A percentile compares a stretch with the other conserved stretches of the same genome.
These are phyloP conservation scores for Proteles cristata DNA, from an alignment of 2,113 vertebrate species.

Conservation along the genomic window DNA sequence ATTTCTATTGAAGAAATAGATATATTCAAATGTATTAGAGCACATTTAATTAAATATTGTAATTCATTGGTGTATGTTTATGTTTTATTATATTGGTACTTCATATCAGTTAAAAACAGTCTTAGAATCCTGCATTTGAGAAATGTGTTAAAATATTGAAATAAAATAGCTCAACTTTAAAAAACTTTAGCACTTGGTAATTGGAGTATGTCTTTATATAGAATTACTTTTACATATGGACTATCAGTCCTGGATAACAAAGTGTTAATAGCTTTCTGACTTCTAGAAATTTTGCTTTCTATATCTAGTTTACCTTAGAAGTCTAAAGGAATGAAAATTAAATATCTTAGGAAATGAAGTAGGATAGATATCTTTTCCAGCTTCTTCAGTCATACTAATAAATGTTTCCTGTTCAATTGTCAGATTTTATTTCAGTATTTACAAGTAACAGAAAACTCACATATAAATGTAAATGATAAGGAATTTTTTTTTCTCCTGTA, in stretches of 20 bases:
- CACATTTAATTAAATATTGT: constrained; percentile 11
- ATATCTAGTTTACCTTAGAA: not conserved
- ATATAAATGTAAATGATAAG: not conserved
- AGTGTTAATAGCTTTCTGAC: constrained; percentile 24
- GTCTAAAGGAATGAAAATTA: constrained; percentile 33
- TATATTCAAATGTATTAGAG: constrained; percentile 15
- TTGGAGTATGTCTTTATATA: constrained; percentile 11
- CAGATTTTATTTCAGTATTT: constrained; percentile 53
- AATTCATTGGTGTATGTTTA: not conserved
- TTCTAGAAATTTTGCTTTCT: constrained; percentile 48
- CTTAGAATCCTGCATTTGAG: constrained; percentile 16
- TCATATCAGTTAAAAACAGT: constrained; percentile 36
- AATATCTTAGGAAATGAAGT: constrained; percentile 15
- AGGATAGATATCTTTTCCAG: not conserved
- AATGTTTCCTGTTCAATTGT: constrained; percentile 39
- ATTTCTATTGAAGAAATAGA: not conserved
- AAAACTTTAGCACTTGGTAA: not conserved
- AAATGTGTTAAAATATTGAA: not conserved
- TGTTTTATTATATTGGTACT: constrained; percentile 26
- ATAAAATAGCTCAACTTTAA: not conserved
- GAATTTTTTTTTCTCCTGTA: not conserved
- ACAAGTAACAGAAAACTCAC: constrained; percentile 42
- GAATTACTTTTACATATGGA: not conserved
- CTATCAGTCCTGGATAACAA: not conserved
- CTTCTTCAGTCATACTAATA: not conserved